Base-by-base conservation (phyloP, 2,797 vertebrate species). In the Tangara arthus region DNA sequence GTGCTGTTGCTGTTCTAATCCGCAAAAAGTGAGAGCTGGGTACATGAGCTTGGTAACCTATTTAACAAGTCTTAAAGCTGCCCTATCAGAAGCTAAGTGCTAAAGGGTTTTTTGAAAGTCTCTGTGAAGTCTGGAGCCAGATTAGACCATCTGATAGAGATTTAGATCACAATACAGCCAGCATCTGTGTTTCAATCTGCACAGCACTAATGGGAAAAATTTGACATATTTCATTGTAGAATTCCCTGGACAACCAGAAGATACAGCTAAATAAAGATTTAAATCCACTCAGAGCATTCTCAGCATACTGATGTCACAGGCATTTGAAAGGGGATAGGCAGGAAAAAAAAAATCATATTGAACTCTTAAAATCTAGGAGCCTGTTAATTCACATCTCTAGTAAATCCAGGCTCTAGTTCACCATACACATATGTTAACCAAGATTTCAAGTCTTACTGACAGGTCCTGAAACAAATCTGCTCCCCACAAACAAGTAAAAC, bases 201-300 rank as follows among this genome's bases (percentile, higher is more conserved):
- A 84, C 42, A 63, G 79, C 57, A 81, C 46, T 88, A 91, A 92
- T 78, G 72, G 89, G 94, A 94, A 96, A 89, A 96, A 86, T 9
- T 63, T 8, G 0, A 64, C 82, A 88, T 93, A 94, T 90, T 96
- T 93, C 75, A 88, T 78, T 93, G 92, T 61, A 78, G 73, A 89
- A 96, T 84, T 85, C 81, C 72, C 81, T 52, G 78, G 91, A 92
- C 71, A 68, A 95, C 46, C 76, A 94, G 72, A 96, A 95, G 84
- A 97, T 94, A 77, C 82, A 92, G 78, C 83, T 97, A 95, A 96
- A 96, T 90, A 93, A 94, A 94, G 92, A 95, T 90, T 94, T 96
- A 93, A 97, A 95, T 78, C 91, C 71, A 92, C 70, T 87, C 82
- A 15, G 44, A 41, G 68, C 66, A 72, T 86, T 91, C 77, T 82